These are phyloP conservation scores for Drosophila paucipuncta DNA, from an alignment of 2,888 invertebrate genomes.

Conservation along the genomic window DNA sequence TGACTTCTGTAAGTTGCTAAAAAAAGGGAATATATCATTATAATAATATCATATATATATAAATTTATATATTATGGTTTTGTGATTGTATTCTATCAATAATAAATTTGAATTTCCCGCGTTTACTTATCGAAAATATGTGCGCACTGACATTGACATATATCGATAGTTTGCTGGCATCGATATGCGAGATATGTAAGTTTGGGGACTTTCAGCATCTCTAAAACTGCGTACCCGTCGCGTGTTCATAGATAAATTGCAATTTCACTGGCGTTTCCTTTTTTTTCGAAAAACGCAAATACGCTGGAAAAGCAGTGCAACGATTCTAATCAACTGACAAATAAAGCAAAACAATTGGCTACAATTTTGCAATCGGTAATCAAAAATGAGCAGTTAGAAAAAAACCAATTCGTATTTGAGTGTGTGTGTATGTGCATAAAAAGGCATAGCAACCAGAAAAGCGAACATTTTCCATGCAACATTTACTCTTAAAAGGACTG, in stretches of 20 bases:
- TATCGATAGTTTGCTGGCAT: conserved; percentile 27
- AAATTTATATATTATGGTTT: not conserved
- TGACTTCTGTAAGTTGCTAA: not conserved
- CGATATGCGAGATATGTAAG: conserved; percentile 9
- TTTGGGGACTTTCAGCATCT: conserved; percentile 23
- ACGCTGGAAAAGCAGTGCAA: conserved; percentile 23
- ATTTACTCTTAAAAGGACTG: conserved; percentile 72
- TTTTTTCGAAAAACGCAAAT: conserved; percentile 39
- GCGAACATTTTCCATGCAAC: conserved; percentile 49
- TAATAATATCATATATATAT: not conserved
- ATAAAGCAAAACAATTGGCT: conserved; percentile 4
- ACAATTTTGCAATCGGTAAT: conserved; percentile 42
- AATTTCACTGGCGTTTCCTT: conserved; percentile 57
- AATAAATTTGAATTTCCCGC: conserved; percentile 2
- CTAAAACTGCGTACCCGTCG: conserved; percentile 57
- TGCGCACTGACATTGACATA: not conserved
- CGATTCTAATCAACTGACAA: conserved; percentile 22
- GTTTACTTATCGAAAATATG: not conserved
- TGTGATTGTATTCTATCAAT: not conserved
- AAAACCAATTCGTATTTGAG: conserved; percentile 35
- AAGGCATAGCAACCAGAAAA: conserved; percentile 68
- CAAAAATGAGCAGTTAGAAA: conserved; percentile 12
- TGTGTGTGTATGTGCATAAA: conserved; percentile 55
- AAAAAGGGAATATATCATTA: not conserved
- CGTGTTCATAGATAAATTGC: conserved; percentile 62